Percentiles rank a stretch among this genome's conserved stretches.
Evolutionary conservation across 2,888 invertebrate species (phyloP).

Genomic region (Macrosiphum euphorbiae): DNA sequence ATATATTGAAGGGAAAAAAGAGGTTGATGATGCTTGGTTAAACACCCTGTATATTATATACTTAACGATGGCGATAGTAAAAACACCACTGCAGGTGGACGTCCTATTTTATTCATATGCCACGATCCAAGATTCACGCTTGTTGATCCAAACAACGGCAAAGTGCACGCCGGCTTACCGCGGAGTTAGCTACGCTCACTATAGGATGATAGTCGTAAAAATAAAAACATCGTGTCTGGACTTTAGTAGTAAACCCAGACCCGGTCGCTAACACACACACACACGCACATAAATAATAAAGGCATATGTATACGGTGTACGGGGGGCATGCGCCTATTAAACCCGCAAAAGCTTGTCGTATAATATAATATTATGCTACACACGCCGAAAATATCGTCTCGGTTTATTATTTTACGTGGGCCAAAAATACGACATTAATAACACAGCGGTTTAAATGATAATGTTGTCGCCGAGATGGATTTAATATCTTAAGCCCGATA

Average conservation of each 20-base stretch:
- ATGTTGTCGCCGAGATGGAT: neutral
- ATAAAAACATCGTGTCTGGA: neutral
- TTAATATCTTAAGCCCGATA: neutral
- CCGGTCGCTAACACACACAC: neutral
- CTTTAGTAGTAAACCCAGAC: conserved; percentile 26
- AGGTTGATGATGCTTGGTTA: neutral
- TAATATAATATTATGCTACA: too few relatives aligned
- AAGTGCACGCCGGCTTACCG: neutral
- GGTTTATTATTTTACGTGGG: neutral
- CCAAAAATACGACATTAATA: neutral
- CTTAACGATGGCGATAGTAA: neutral
- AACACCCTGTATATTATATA: neutral
- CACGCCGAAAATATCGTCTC: neutral
- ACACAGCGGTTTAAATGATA: neutral
- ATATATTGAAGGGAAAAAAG: neutral
- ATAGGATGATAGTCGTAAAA: conserved; percentile 14
- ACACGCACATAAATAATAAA: neutral
- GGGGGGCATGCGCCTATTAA: neutral
- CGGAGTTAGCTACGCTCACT: neutral
- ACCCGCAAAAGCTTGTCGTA: neutral
- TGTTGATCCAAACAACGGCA: neutral
- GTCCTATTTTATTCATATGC: too few relatives aligned
- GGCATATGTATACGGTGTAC: neutral
- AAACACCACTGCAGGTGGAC: neutral
- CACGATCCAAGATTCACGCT: neutral